phyloP scores from a whole-genome alignment of 2,113 vertebrate species.

The Bos javanicus region DNA sequence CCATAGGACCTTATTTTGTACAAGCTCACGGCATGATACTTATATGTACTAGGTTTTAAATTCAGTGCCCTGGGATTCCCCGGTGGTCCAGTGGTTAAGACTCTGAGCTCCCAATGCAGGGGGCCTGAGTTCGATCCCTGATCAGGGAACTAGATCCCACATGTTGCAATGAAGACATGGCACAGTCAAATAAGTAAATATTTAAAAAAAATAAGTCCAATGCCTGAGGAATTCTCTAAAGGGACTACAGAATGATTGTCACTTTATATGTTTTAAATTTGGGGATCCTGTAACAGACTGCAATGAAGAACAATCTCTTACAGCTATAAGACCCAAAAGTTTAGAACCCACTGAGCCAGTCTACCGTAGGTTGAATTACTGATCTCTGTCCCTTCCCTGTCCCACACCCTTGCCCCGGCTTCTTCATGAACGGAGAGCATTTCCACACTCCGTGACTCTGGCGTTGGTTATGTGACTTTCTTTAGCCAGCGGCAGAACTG shows the following conservation, averaged over 20 bases:
- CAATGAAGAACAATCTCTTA: not conserved
- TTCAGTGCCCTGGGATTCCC: not conserved
- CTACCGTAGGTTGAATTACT: not conserved
- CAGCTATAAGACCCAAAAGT: not conserved
- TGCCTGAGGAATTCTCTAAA: not conserved
- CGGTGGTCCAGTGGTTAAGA: not conserved
- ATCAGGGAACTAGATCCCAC: not conserved
- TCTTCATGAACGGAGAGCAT: not conserved
- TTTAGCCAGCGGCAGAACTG: not conserved
- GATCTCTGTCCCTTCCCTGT: not conserved
- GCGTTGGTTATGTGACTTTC: not conserved
- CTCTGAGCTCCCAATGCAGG: not conserved
- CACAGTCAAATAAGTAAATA: not conserved
- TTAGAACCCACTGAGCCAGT: not conserved
- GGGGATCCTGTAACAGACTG: not conserved
- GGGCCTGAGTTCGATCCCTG: not conserved
- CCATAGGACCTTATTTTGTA: not conserved
- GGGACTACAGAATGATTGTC: not conserved
- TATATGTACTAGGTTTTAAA: not conserved
- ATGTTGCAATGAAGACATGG: not conserved
- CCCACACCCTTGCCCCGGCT: not conserved
- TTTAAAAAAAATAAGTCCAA: not conserved
- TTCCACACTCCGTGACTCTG: not conserved
- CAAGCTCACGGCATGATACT: not conserved
- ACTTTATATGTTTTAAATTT: not conserved